A percentile compares a stretch with the other conserved stretches of the same genome.
Conservation (phyloP, 1,140 invertebrate genomes). For the Octopus bimaculoides region DNA sequence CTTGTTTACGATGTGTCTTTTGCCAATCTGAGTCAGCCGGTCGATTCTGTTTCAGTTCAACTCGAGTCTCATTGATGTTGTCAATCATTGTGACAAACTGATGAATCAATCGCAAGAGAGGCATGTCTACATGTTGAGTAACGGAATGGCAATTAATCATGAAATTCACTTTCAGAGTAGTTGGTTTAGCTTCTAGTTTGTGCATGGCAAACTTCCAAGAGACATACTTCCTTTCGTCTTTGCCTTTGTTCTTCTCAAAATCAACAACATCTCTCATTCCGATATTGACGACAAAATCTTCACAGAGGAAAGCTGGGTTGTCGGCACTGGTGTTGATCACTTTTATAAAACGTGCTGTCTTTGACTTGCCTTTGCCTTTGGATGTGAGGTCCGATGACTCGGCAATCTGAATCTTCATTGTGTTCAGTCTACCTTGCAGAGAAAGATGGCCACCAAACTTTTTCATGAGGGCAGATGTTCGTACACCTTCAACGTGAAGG, state of each 20-base stretch:
- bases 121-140: slow-evolving; percentile 82
- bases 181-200: slow-evolving; percentile 55
- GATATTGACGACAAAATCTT: slow-evolving; percentile 83
- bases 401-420: slow-evolving; percentile 89
- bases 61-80: slow-evolving; percentile 91
- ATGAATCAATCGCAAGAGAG: slow-evolving; percentile 84
- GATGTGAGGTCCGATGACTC: slow-evolving; percentile 60
- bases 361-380: slow-evolving; percentile 36
- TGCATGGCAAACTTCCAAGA: slow-evolving; percentile 51
- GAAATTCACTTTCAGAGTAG: slow-evolving; percentile 53
- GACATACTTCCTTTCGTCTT: slow-evolving; percentile 61
- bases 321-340: slow-evolving; percentile 59
- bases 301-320: slow-evolving; percentile 86
- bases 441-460: slow-evolving; percentile 88
- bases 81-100: slow-evolving; percentile 98
- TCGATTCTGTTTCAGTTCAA: slow-evolving; percentile 68
- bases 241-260: slow-evolving; percentile 79
- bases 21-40: slow-evolving; percentile 35
- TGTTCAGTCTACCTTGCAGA: slow-evolving; percentile 80
- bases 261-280: slow-evolving; percentile 83
- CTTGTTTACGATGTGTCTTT: slow-evolving; percentile 50
- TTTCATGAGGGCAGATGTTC: slow-evolving; percentile 60
- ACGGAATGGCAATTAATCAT: slow-evolving; percentile 48
- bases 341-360: slow-evolving; percentile 21
- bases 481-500: slow-evolving; percentile 51